Conservation (phyloP, 2,113 vertebrate species). For the Myrmecobius fasciatus region DNA sequence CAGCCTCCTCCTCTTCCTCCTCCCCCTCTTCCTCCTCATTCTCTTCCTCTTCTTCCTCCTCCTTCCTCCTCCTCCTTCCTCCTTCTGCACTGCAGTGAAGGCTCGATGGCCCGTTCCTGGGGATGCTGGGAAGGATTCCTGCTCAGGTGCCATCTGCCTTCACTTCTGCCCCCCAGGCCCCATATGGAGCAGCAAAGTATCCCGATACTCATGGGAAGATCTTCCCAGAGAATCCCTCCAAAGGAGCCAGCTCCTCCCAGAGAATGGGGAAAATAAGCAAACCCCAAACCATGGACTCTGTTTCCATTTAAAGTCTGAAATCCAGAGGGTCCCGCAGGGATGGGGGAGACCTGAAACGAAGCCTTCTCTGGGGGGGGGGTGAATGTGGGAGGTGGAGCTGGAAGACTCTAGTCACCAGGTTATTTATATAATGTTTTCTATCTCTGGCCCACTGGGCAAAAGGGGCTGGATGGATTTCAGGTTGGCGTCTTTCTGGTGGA, state of each 20-base stretch:
- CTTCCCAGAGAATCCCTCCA: neutral
- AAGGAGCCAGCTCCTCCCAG: neutral
- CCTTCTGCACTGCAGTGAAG: too few relatives aligned
- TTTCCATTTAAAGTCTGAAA: neutral
- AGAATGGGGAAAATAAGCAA: neutral
- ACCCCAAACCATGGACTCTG: neutral
- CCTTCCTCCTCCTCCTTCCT: too few relatives aligned
- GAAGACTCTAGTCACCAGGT: neutral
- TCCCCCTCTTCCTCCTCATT: too few relatives aligned
- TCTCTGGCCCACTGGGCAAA: neutral
- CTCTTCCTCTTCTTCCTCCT: too few relatives aligned
- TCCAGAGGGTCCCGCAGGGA: neutral
- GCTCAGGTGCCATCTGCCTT: neutral
- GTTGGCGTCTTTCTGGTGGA: neutral
- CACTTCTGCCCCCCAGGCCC: neutral
- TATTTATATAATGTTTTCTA: neutral
- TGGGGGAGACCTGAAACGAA: neutral
- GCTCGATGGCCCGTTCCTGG: neutral
- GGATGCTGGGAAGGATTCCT: neutral
- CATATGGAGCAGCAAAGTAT: neutral
- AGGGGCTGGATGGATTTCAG: neutral
- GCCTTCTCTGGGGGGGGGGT: neutral
- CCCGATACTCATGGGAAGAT: neutral
- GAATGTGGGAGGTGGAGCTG: neutral
- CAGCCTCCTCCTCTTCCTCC: too few relatives aligned